A percentile compares a stretch with the other conserved stretches of the same genome.
Evolutionary conservation across 2,888 invertebrate genomes (phyloP).

Genomic region (Mesoligia furuncula): DNA sequence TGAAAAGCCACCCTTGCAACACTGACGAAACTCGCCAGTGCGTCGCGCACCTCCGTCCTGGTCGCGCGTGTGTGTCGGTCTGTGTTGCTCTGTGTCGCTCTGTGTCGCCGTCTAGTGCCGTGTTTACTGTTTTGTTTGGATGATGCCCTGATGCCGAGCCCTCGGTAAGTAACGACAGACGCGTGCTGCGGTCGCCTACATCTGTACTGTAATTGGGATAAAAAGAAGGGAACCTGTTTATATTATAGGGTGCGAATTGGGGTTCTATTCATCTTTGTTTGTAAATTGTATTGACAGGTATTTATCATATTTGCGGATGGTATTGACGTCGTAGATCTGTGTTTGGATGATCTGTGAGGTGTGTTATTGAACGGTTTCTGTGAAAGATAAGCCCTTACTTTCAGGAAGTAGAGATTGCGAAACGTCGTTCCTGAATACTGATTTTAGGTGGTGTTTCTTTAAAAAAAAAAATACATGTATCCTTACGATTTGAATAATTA

Average conservation of each 20-base stretch:
- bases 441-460: not conserved
- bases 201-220: slow-evolving; percentile 61
- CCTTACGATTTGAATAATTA: not conserved
- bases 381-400: slow-evolving; percentile 4
- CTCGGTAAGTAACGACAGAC: slow-evolving; percentile 59
- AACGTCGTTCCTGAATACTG: slow-evolving; percentile 3
- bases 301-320: slow-evolving; percentile 16
- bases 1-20: slow-evolving; percentile 41
- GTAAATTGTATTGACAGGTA: slow-evolving; percentile 47
- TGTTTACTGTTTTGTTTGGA: slow-evolving; percentile 65
- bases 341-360: not conserved
- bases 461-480: not conserved
- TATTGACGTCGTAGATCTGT: slow-evolving; percentile 5
- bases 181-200: slow-evolving; percentile 65
- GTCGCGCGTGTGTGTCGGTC: slow-evolving; percentile 57
- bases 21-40: slow-evolving; percentile 69
- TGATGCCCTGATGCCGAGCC: slow-evolving; percentile 50
- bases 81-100: slow-evolving; percentile 20
- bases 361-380: not conserved
- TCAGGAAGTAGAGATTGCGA: slow-evolving; percentile 19
- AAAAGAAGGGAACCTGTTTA: slow-evolving; percentile 53
- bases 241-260: slow-evolving; percentile 52
- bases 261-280: slow-evolving; percentile 43
- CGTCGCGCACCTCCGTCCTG: slow-evolving; percentile 70
- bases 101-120: slow-evolving; percentile 51